Evolutionary conservation across 2,888 invertebrate species (phyloP).

Genomic region (Chromoteleia sp.): DNA sequence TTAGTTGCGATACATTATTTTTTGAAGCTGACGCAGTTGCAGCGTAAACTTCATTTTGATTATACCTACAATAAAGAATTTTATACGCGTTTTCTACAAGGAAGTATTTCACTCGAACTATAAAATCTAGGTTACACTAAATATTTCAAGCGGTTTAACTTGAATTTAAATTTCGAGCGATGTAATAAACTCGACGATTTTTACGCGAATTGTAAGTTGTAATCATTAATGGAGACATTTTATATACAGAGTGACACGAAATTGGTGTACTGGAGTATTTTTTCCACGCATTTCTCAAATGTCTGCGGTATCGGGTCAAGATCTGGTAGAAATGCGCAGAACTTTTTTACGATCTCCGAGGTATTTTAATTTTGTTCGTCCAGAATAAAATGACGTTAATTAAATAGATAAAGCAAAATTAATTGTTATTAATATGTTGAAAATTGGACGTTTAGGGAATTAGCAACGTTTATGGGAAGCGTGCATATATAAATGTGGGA

Average conservation of each 20-base stretch:
- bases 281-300: slow-evolving; percentile 47
- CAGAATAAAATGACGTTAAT: slow-evolving; percentile 31
- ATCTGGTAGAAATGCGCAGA: slow-evolving; percentile 39
- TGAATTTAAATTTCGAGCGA: slow-evolving; percentile 58
- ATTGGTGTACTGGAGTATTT: slow-evolving; percentile 51
- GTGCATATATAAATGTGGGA: not conserved
- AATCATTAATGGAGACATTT: slow-evolving; percentile 65
- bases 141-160: slow-evolving; percentile 56
- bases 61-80: slow-evolving; percentile 56
- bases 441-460: not conserved
- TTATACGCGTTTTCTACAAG: slow-evolving; percentile 53
- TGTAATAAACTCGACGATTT: slow-evolving; percentile 55
- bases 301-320: slow-evolving; percentile 48
- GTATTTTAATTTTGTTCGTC: slow-evolving; percentile 20
- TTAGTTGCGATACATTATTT: slow-evolving; percentile 21
- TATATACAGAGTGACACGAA: slow-evolving; percentile 54
- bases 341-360: slow-evolving; percentile 27
- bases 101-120: slow-evolving; percentile 55
- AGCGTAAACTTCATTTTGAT: slow-evolving; percentile 44
- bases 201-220: slow-evolving; percentile 41
- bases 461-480: slow-evolving; percentile 10
- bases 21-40: slow-evolving; percentile 17
- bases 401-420: slow-evolving; percentile 45
- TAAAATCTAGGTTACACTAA: slow-evolving; percentile 66
- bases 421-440: slow-evolving; percentile 25